phyloP scores from a whole-genome alignment of 2,113 vertebrate species.

The Notothenia coriiceps region DNA sequence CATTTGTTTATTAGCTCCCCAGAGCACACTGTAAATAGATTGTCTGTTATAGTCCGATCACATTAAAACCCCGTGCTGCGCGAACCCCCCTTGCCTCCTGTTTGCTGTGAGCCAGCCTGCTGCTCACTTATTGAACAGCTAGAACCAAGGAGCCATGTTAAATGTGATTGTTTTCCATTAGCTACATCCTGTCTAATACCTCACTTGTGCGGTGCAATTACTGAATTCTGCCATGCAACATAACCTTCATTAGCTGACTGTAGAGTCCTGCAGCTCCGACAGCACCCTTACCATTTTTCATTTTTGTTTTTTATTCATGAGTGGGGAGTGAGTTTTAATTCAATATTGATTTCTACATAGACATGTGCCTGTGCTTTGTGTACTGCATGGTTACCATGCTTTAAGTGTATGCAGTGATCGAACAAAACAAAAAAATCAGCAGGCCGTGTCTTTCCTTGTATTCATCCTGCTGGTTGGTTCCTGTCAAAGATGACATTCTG shows the following conservation, averaged over 20 bases:
- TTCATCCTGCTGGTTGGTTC: slow-evolving; percentile 83
- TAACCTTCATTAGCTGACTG: slow-evolving; percentile 85
- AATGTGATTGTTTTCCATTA: slow-evolving; percentile 98
- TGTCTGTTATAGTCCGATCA: slow-evolving; percentile 99
- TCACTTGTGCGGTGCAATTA: slow-evolving; percentile 87
- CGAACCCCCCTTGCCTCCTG: slow-evolving; percentile 88
- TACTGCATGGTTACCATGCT: slow-evolving; percentile 57
- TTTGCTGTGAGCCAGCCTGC: slow-evolving; percentile 94
- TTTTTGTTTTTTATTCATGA: slow-evolving; percentile 75
- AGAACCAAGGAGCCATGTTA: slow-evolving; percentile 92
- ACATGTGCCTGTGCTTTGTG: slow-evolving; percentile 59
- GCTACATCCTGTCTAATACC: slow-evolving; percentile 90
- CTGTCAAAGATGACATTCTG: slow-evolving; percentile 85
- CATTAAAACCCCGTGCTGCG: slow-evolving; percentile 92
- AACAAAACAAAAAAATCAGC: slow-evolving; percentile 49
- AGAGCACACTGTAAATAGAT: slow-evolving; percentile 99
- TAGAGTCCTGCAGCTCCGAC: slow-evolving; percentile 71
- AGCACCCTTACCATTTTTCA: slow-evolving; percentile 62
- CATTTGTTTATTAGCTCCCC: slow-evolving; percentile 99
- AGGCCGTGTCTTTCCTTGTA: slow-evolving; percentile 76
- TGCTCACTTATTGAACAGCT: slow-evolving; percentile 96
- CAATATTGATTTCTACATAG: slow-evolving; percentile 80
- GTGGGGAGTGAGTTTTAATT: slow-evolving; percentile 78
- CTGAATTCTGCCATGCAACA: slow-evolving; percentile 86
- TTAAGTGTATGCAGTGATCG: slow-evolving; percentile 76